Evolutionary conservation across 2,797 vertebrate genomes (phyloP), one percentile per base, ranked within the genome.

Genomic region (Cuculus canorus): DNA sequence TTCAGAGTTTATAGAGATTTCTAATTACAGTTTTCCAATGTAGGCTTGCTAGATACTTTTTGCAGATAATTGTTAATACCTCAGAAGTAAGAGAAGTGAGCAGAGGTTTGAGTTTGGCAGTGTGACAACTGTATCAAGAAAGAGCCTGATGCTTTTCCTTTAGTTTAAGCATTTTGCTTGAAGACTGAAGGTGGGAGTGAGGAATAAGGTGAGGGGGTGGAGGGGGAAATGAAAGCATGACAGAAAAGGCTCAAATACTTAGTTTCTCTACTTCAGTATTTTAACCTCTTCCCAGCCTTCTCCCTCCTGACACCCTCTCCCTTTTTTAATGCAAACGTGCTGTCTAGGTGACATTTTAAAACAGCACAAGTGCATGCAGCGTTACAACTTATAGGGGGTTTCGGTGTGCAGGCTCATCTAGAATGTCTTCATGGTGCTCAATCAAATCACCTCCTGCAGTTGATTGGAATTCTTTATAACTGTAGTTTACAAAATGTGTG

Each of bases 1-100:
- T 96, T 86, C 96, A 86, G 89, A 89, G 47, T 87, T 95, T 91
- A 50, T 89, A 84, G 81, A 70, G 77, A 78, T 95, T 97, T 96
- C 93, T 96, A 82, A 82, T 95, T 90, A 22, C 33, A 78, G 33
- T 96, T 96, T 94, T 76, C 87, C 73, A 73, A 17, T 25, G 75
- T 86, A 95, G 68, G 59, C 90, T 93, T 69, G 39, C n/a, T 86
- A 59, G 87, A 59, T 95, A 50, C 43, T 82, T 91, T 76, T 93
- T 81, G 35, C 69, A 92, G 94, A 76, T 96, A 92, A 92, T 96
- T 80, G 70, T 88, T 87, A 88, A 60, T 86, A 88, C 78, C 88
- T 96, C 64, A 86, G 81, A 86, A 95, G 71, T 35, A 63, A 47
- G 78, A 91, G 48, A 88, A 82, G 23, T 7, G 50, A 82, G 37